Evolutionary conservation across 2,888 invertebrate species (phyloP), one percentile per base, ranked within the genome.

Genomic region (Autographa gamma): DNA sequence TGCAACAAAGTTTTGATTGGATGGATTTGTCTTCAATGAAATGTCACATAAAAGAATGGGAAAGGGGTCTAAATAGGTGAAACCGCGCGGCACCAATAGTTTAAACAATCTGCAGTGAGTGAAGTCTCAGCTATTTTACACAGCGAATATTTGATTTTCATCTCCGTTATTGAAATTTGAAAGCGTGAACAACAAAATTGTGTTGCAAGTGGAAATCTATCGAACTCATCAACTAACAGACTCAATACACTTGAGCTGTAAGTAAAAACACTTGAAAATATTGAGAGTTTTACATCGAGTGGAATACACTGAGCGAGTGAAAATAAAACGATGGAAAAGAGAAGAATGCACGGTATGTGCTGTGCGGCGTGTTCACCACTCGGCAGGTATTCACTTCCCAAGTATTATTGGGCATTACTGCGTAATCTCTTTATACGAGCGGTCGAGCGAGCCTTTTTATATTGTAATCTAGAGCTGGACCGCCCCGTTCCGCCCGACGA

Each of bases 381-480:
- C 66, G 82, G 79, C 81, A 83, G 85, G 83, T 85, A 84, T 83
- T 72, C 83, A 79, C 83, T 78, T 79, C 75, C 73, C 81, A 63
- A 73, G 84, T 74, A 83, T 86, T 86, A 88, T 81, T 82, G 87
- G 80, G 78, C 74, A 81, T 85, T 81, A 81, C 80, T 77, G 76
- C 74, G 82, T 85, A 87, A 88, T 84, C 85, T 81, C 82, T 82
- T 78, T 69, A 81, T 73, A 69, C 72, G 63, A 64, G 65, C 74
- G 69, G 67, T 63, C 54, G 69, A 68, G 74, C 69, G 60, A 58
- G 71, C 66, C 67, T 74, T 81, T 85, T 85, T 83, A 84, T 80
- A 80, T 81, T 84, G 82, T 85, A 85, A 87, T 84, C 83, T 80
- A 56, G 66, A 32, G 70, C 73, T 41, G 52, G 58, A n/a, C 64